Evolutionary conservation across 2,113 vertebrate genomes (phyloP).

Genomic region (Danionella cerebrum): DNA sequence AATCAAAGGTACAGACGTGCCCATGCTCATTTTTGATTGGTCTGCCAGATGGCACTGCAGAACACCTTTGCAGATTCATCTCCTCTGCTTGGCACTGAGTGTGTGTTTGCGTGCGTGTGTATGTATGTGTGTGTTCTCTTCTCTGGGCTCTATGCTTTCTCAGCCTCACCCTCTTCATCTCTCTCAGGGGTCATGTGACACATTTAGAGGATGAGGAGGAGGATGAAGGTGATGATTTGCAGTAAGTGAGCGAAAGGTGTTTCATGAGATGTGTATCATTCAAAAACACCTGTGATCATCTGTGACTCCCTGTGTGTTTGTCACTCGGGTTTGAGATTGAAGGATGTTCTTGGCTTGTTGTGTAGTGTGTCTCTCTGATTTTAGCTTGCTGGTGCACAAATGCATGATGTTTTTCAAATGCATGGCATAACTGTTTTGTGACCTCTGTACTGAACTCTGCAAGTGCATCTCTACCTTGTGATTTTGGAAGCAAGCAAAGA

Average conservation of each 20-base stretch:
- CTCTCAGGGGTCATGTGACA: slow-evolving; percentile 92
- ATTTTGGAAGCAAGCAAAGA: no score
- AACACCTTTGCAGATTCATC: background rate
- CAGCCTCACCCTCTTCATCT: slow-evolving; percentile 65
- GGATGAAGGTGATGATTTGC: slow-evolving; percentile 80
- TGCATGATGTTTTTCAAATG: background rate
- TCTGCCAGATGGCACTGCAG: slow-evolving; percentile 7
- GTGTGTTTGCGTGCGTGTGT: slow-evolving; percentile 10
- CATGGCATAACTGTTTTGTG: no score
- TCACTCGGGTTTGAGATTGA: slow-evolving; percentile 17
- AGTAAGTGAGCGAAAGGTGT: slow-evolving; percentile 74
- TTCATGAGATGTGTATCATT: slow-evolving; percentile 9
- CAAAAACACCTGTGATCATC: slow-evolving; percentile 1
- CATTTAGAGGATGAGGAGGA: slow-evolving; percentile 97
- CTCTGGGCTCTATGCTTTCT: slow-evolving; percentile 9
- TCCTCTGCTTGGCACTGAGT: slow-evolving; percentile 25
- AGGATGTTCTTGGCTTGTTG: background rate
- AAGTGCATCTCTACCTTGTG: no score
- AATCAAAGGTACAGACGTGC: slow-evolving; percentile 77
- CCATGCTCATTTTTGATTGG: background rate
- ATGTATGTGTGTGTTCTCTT: slow-evolving; percentile 8
- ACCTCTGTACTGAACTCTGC: no score
- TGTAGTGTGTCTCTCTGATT: background rate
- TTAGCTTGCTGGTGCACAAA: background rate
- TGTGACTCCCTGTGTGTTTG: background rate